These are phyloP conservation scores for Crocidura indochinensis DNA, from an alignment of 2,797 vertebrate species.

Conservation along the genomic window DNA sequence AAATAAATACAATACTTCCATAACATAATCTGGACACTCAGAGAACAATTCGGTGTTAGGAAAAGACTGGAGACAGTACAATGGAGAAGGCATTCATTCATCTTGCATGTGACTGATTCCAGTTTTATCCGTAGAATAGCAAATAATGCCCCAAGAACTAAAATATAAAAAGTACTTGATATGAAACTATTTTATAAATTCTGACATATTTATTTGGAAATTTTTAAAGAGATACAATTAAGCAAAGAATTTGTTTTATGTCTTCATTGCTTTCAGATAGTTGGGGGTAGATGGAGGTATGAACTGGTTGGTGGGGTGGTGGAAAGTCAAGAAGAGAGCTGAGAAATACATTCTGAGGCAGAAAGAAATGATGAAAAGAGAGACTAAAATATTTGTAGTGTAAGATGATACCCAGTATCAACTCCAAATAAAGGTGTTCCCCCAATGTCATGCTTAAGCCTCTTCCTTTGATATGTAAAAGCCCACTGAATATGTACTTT, in stretches of 20 bases:
- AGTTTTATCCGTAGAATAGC: too few species aligned
- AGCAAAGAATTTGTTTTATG: neutral
- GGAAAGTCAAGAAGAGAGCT: neutral
- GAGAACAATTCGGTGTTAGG: neutral
- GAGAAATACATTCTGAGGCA: neutral
- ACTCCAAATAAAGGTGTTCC: too few species aligned
- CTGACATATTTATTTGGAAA: neutral
- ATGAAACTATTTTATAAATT: neutral
- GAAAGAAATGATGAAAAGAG: neutral
- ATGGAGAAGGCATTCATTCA: too few species aligned
- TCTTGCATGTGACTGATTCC: too few species aligned
- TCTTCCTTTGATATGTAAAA: too few species aligned
- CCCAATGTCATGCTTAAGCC: too few species aligned
- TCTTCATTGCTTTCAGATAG: neutral
- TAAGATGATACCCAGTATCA: too few species aligned
- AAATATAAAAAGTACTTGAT: neutral
- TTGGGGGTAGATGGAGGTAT: neutral
- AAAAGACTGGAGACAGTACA: neutral
- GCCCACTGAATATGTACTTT: too few species aligned
- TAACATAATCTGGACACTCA: neutral
- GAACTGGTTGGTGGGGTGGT: neutral
- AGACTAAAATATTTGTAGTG: neutral
- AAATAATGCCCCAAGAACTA: neutral
- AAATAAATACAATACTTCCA: neutral
- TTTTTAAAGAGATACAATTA: neutral